phyloP scores from a whole-genome alignment of 2,113 vertebrate genomes.

The Oriolus oriolus region DNA sequence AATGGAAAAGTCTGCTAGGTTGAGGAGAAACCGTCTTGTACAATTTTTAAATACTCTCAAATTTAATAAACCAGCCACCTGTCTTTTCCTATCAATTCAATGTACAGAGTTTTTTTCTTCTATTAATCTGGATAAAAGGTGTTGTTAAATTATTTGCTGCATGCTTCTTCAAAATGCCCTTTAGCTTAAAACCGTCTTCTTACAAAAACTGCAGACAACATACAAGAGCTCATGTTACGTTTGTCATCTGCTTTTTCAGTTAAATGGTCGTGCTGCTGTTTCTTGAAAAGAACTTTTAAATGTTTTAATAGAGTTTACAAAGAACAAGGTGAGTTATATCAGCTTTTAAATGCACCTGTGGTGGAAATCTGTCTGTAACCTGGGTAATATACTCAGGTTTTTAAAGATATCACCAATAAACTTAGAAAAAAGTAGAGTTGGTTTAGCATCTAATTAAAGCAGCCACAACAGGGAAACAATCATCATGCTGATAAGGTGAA shows the following conservation, averaged over 20 bases:
- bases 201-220: neutral
- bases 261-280: neutral
- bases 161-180: neutral
- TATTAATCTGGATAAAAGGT: neutral
- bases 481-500: neutral
- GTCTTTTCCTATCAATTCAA: neutral
- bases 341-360: neutral
- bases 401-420: neutral
- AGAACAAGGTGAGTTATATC: neutral
- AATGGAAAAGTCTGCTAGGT: neutral
- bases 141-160: neutral
- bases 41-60: neutral
- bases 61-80: neutral
- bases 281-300: neutral
- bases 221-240: neutral
- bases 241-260: neutral
- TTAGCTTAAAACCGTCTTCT: neutral
- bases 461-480: neutral
- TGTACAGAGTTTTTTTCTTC: neutral
- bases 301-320: neutral
- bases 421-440: neutral
- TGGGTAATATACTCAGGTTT: neutral
- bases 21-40: neutral
- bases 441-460: neutral
- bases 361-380: neutral